Percentiles rank a stretch among this genome's conserved stretches.
Conservation (phyloP, 2,113 vertebrate genomes). For the Oenanthe melanoleuca region DNA sequence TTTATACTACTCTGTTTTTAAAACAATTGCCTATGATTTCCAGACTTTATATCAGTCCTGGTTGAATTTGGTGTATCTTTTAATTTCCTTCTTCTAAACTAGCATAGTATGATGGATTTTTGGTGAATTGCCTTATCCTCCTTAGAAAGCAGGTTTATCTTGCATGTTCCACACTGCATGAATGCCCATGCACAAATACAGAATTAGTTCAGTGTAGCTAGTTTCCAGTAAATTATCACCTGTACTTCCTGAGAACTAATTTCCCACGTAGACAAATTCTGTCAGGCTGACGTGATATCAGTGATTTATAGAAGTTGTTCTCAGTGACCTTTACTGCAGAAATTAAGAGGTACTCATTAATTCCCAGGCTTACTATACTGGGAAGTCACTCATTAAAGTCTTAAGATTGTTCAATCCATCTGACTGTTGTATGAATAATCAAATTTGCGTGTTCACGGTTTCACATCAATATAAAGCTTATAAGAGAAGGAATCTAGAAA, state of each 20-base stretch:
- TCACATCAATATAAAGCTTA: neutral
- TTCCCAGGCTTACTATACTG: neutral
- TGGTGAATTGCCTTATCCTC: neutral
- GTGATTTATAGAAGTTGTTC: neutral
- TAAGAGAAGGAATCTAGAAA: neutral
- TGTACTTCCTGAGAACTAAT: neutral
- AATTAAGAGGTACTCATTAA: neutral
- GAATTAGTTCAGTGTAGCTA: neutral
- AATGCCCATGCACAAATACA: neutral
- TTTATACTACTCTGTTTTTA: neutral
- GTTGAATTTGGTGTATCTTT: neutral
- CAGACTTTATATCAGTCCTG: neutral
- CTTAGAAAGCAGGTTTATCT: neutral
- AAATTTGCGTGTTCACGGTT: neutral
- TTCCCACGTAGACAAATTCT: neutral
- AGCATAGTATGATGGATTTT: neutral
- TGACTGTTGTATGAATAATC: neutral
- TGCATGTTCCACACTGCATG: rapidly evolving
- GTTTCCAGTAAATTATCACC: neutral
- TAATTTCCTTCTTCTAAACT: neutral
- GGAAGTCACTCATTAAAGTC: neutral
- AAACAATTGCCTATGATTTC: neutral
- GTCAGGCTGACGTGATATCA: neutral
- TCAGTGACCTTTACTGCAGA: neutral
- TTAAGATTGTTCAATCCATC: neutral